Conservation (phyloP, 2,888 invertebrate species). For the Mesopsocus fuscifrons region DNA sequence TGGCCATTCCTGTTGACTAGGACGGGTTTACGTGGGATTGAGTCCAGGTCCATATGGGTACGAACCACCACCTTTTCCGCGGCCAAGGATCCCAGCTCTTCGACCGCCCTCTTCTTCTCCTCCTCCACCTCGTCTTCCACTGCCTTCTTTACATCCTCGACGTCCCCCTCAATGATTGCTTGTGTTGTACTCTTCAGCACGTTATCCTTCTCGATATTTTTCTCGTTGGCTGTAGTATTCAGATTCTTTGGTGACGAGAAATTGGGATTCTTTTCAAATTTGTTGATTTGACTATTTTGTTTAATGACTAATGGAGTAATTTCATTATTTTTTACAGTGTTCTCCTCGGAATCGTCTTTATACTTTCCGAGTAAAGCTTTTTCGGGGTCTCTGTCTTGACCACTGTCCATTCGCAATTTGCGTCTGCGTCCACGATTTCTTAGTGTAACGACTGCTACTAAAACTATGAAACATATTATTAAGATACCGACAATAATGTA, state of each 20-base stretch:
- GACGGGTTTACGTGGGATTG: slow-evolving; percentile 1
- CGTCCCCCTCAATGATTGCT: background rate
- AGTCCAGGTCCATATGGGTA: slow-evolving; percentile 6
- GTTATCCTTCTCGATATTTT: slow-evolving; percentile 6
- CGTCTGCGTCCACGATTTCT: background rate
- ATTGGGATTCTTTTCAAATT: slow-evolving; percentile 5
- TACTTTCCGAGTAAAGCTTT: background rate
- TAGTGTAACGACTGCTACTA: background rate
- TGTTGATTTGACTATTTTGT: slow-evolving; percentile 9
- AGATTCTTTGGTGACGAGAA: slow-evolving; percentile 7
- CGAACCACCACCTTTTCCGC: slow-evolving; percentile 5
- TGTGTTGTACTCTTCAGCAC: slow-evolving; percentile 7
- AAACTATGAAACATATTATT: slow-evolving; percentile 1
- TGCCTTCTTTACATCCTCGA: background rate
- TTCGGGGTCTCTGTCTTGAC: slow-evolving; percentile 4
- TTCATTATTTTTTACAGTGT: slow-evolving; percentile 7
- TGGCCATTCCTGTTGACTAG: background rate
- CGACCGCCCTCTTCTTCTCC: background rate
- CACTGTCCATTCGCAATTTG: background rate
- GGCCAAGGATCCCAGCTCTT: background rate
- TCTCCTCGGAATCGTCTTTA: slow-evolving; percentile 7
- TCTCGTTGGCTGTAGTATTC: slow-evolving; percentile 6
- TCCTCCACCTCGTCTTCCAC: background rate
- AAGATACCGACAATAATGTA: slow-evolving; percentile 5
- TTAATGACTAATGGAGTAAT: slow-evolving; percentile 4